phyloP scores from a whole-genome alignment of 2,888 invertebrate genomes.

The Limenitis camilla region DNA sequence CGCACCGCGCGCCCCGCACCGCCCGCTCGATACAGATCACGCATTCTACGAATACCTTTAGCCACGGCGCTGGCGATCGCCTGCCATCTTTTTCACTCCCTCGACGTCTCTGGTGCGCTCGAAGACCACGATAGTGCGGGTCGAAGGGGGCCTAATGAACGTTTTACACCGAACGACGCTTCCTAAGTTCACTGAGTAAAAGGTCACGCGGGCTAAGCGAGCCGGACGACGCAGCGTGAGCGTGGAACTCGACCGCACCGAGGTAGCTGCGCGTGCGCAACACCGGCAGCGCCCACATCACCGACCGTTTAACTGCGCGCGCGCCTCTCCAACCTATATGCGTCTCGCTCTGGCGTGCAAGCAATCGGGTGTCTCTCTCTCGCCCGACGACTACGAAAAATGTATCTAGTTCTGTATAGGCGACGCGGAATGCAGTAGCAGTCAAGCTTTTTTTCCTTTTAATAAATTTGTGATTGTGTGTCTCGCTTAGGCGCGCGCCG shows the following conservation, averaged over 20 bases:
- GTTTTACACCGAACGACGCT: conserved; percentile 70
- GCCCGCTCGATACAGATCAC: conserved; percentile 71
- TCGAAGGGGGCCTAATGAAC: conserved; percentile 66
- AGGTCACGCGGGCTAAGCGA: conserved; percentile 71
- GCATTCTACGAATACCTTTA: conserved; percentile 74
- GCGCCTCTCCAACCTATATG: conserved; percentile 37
- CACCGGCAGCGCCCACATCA: conserved; percentile 74
- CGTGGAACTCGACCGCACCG: conserved; percentile 65
- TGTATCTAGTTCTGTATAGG: conserved; percentile 73
- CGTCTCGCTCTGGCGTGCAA: conserved; percentile 44
- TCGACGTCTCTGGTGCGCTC: conserved; percentile 49
- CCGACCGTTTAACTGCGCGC: conserved; percentile 62
- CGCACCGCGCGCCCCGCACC: conserved; percentile 43
- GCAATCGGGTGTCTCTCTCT: conserved; percentile 36
- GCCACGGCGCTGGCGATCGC: conserved; percentile 59
- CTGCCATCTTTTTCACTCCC: conserved; percentile 65
- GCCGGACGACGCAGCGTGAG: conserved; percentile 66
- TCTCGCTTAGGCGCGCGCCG: conserved; percentile 69
- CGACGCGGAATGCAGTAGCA: conserved; percentile 73
- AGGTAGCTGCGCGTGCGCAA: conserved; percentile 71
- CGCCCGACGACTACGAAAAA: conserved; percentile 66
- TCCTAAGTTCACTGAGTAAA: conserved; percentile 72
- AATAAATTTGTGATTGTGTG: conserved; percentile 73
- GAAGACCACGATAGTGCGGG: conserved; percentile 53
- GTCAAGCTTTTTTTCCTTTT: conserved; percentile 62